Base-by-base conservation (phyloP, 2,888 invertebrate species). In the Diplolepis rosae region DNA sequence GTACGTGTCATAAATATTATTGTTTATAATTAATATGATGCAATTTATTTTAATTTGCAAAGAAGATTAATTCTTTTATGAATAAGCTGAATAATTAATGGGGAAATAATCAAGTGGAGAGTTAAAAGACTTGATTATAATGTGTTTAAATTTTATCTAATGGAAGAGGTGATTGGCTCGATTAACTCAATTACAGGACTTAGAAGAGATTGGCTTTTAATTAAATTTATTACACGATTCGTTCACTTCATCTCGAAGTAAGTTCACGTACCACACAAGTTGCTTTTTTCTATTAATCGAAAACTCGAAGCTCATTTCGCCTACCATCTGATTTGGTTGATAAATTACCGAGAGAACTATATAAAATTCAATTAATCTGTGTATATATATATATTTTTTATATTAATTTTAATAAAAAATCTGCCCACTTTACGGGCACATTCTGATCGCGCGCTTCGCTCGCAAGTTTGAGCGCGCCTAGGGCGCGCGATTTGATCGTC, bases 201-300 rank as follows among this genome's bases (percentile, higher is more conserved):
- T 61, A 24, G 35, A 61, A 61, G 61, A 24, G 39, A 61, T 61
- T 61, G 5, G 24, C 61, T 61, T 61, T 61, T 61, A 61, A 61
- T 61, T 61, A 39, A 61, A 61, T 39, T 39, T 39, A 61, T 61
- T 39, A 35, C 61, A 11, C 39, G 39, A 61, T 39, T 61, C 35
- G 61, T n/a, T 24, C n/a, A 39, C 24, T 39, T 39, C 24, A 61
- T 61, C 39, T 39, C 61, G 4, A 61, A 61, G 61, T 61, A 39
- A 4, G 61, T 39, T 27, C 61, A 61, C 61, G 61, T 61, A 39
- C 35, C 61, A 61, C 24, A 61, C 61, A 35, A 39, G 56, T 39
- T 35, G 35, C 56, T 61, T 61, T 35, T 61, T 61, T 56, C 24
- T 5, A 22, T 13, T 35, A 56, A 39, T 61, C 35, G 35, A 39